Conservation (phyloP, 1,140 invertebrate genomes). For the Coboldia fuscipes region DNA sequence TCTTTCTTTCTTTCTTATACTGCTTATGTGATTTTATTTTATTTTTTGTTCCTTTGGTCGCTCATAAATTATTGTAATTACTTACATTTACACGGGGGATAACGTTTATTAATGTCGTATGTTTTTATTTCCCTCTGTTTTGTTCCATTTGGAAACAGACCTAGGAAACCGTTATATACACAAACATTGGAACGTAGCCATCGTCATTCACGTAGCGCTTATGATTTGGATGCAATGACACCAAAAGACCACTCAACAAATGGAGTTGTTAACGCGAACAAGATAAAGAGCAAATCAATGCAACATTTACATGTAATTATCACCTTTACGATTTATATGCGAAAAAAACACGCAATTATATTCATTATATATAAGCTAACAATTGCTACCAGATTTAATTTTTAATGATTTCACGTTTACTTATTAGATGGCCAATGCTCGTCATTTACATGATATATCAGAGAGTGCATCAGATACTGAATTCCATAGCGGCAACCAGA, state of each 20-base stretch:
- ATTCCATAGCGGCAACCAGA: no score
- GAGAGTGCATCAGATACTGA: constrained; percentile 20
- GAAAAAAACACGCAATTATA: no score
- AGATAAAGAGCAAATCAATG: constrained; percentile 14
- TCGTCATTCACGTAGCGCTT: constrained; percentile 19
- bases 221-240: constrained; percentile 11
- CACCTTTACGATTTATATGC: no score
- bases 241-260: constrained; percentile 7
- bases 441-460: constrained; percentile 15
- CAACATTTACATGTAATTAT: constrained; percentile 19
- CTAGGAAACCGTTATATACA: not conserved
- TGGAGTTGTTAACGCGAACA: constrained; percentile 4
- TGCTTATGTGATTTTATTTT: no score
- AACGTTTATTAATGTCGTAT: no score
- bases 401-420: no score
- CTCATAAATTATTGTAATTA: no score
- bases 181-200: constrained; percentile 6
- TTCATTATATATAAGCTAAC: no score
- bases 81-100: no score
- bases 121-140: not conserved
- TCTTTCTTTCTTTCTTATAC: no score
- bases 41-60: no score
- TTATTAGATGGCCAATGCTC: not conserved
- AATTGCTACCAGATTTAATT: no score
- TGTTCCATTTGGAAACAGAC: not conserved